Percentiles rank a stretch among this genome's conserved stretches.
phyloP scores from a whole-genome alignment of 2,888 invertebrate species.

The Corythucha ciliata region DNA sequence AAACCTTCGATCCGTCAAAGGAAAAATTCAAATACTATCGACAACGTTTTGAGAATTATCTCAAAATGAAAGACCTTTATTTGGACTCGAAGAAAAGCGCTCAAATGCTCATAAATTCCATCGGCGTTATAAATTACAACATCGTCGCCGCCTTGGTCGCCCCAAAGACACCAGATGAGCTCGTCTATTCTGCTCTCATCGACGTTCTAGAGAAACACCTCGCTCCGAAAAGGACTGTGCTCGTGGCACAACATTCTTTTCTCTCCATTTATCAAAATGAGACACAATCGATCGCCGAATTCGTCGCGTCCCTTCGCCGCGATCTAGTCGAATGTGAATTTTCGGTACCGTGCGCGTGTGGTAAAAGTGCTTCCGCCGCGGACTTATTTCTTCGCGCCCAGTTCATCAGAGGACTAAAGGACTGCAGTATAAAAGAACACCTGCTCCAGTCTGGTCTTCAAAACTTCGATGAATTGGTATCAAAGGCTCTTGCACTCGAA shows the following conservation, averaged over 20 bases:
- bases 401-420: conserved; percentile 4
- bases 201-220: neutral
- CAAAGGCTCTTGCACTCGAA: no score
- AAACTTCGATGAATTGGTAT: no score
- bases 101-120: conserved; percentile 4
- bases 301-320: neutral
- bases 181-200: neutral
- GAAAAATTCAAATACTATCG: neutral
- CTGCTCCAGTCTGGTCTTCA: conserved; percentile 3
- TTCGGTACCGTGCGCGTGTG: neutral
- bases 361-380: neutral
- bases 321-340: conserved; percentile 5
- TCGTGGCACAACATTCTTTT: conserved; percentile 10
- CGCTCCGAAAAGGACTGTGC: neutral
- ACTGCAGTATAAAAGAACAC: conserved; percentile 1
- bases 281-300: conserved; percentile 6
- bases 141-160: conserved; percentile 1
- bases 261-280: conserved; percentile 1
- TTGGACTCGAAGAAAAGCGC: neutral
- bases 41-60: conserved; percentile 7
- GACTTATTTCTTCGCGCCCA: conserved; percentile 6
- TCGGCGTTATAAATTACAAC: conserved; percentile 1
- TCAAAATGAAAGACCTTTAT: neutral
- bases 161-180: neutral
- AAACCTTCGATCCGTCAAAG: neutral